Evolutionary conservation across 2,888 invertebrate genomes (phyloP), one percentile per base, ranked within the genome.

Genomic region (Orthosia gothica): DNA sequence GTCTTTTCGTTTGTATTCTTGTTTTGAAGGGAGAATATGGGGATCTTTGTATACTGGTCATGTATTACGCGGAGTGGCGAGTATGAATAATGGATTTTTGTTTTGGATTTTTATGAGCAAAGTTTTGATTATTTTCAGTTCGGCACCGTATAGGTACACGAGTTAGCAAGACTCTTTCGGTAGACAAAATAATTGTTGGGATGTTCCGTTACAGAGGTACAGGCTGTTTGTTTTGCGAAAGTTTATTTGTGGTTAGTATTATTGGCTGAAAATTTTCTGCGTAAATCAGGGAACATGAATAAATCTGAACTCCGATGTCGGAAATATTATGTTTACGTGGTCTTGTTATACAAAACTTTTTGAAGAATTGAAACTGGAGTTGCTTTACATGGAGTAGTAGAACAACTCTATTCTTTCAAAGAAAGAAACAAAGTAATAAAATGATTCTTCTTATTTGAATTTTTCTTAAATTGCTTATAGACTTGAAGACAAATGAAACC

Each of bases 91-190:
- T 96, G 96, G 95, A 96, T 96, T 96, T 96, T 96, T 96, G 96
- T 96, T 96, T 96, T 95, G 95, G 96, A 96, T 96, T 96, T 96
- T 96, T 96, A 96, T 96, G 96, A 94, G 95, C 84, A 95, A 96
- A 96, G 96, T 96, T 96, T 96, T 96, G 96, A 96, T 96, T 96
- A 96, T 96, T 96, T 96, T 95, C 95, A 96, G 96, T 96, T 95
- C 92, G 92, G 92, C 92, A 93, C 91, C 91, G 91, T 93, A 92
- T 94, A 95, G 92, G 93, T 94, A 93, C 89, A 79, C 69, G 89
- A 90, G 92, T 92, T 90, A 92, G 90, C 89, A 80, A 79, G 83
- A 85, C 87, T 87, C 86, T 91, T 93, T 87, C 92, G 91, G 92
- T 90, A 89, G 91, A 89, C 89, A 88, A 87, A 93, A 93, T 94